These are phyloP conservation scores for Drosophila basisetae DNA, from an alignment of 2,888 invertebrate species.

Conservation along the genomic window DNA sequence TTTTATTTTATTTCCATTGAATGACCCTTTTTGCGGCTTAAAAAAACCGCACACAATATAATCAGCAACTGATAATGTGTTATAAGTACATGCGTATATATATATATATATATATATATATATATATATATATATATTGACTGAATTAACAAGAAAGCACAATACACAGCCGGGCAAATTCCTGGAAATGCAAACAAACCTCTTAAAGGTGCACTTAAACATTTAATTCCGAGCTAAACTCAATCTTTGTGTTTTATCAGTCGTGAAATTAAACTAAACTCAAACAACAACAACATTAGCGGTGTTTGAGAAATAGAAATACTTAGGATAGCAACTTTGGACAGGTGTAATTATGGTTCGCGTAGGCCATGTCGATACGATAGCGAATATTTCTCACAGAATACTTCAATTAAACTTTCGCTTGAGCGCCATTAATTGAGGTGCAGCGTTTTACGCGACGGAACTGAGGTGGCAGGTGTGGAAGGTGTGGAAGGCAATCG, in stretches of 20 bases:
- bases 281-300: conserved; percentile 38
- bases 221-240: conserved; percentile 10
- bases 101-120: conserved; percentile 1
- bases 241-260: conserved; percentile 74
- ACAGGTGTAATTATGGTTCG: conserved; percentile 74
- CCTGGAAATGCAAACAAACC: not conserved
- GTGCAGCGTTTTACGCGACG: conserved; percentile 2
- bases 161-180: not conserved
- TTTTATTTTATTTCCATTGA: conserved; percentile 61
- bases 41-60: conserved; percentile 42
- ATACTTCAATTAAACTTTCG: conserved; percentile 76
- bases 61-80: conserved; percentile 67
- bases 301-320: conserved; percentile 25
- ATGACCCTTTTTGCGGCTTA: conserved; percentile 61
- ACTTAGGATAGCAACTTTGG: conserved; percentile 55
- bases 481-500: not conserved
- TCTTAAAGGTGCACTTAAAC: conserved; percentile 31
- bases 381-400: conserved; percentile 36
- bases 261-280: conserved; percentile 70
- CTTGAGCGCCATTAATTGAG: conserved; percentile 72
- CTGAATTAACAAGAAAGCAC: conserved; percentile 27
- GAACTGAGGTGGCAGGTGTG: no score
- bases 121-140: conserved; percentile 32
- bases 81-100: conserved; percentile 9
- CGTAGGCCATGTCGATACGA: conserved; percentile 32